A percentile compares a stretch with the other conserved stretches of the same genome.
These are phyloP conservation scores for Mizuhopecten yessoensis DNA, from an alignment of 1,140 invertebrate genomes.

Conservation along the genomic window DNA sequence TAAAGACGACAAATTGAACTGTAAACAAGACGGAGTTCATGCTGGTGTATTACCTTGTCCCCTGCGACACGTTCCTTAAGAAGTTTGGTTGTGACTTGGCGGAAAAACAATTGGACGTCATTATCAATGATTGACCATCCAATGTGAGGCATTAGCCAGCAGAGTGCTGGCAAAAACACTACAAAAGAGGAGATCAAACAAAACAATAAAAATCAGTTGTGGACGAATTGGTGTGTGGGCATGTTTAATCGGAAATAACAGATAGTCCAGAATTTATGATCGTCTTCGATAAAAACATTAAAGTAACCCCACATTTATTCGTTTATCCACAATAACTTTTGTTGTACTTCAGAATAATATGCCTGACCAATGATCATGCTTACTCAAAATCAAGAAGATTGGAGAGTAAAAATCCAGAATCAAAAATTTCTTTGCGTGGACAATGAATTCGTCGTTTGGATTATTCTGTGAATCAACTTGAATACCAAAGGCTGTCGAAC, in stretches of 20 bases:
- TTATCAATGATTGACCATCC: not conserved
- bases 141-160: not conserved
- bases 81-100: not conserved
- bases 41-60: not conserved
- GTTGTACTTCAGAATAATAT: too few relatives aligned
- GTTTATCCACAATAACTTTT: too few relatives aligned
- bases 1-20: too few relatives aligned
- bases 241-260: too few relatives aligned
- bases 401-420: conserved; percentile 40
- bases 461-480: conserved; percentile 85
- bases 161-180: not conserved
- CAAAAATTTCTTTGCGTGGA: conserved; percentile 62
- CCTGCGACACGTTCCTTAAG: not conserved
- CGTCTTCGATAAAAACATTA: too few relatives aligned
- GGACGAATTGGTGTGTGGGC: too few relatives aligned
- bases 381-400: not conserved
- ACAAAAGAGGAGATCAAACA: not conserved
- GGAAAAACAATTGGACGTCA: not conserved
- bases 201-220: too few relatives aligned
- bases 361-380: too few relatives aligned
- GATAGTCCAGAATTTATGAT: too few relatives aligned
- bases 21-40: too few relatives aligned
- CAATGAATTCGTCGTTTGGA: conserved; percentile 80
- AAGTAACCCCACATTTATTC: too few relatives aligned
- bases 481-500: conserved; percentile 86